Evolutionary conservation across 1,140 invertebrate genomes (phyloP), one percentile per base, ranked within the genome.

Genomic region (Drosophila tristis): DNA sequence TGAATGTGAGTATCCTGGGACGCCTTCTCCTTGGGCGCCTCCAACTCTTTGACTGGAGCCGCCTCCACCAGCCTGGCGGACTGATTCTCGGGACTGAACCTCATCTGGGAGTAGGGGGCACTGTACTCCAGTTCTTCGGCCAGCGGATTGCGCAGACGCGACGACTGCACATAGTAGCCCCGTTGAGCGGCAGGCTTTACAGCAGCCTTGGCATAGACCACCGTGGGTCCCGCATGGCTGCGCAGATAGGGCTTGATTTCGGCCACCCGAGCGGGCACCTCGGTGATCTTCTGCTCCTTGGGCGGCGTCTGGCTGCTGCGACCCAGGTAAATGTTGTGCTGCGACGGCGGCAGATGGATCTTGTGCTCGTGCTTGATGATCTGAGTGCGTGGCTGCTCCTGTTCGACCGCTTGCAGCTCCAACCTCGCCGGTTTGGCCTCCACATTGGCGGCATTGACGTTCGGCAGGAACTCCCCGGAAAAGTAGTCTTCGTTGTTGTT

Each of bases 301-400:
- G 76, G 68, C 8, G 78, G 74, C 5, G 68, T 29, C 43, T 78
- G 80, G 4, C 62, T 47, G 47, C 53, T 79, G 60, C 74, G 81
- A 1, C 78, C 77, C 35, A 91, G 11, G 35, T 91, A 91, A 7
- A 91, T 91, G 25, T 91, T 91, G 39, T 91, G 90, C 66, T 91
- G 90, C 4, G 90, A 87, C 7, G 90, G 82, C 8, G 90, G 86
- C 49, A 91, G 39, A 15, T 86, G 80, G n/a, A 91, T 90, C 50
- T 87, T 91, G 58, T 91, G 90, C 56, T 91, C 90, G 29, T 91
- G 90, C 62, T 90, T 91, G 23, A 91, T 91, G 45, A 91, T 80
- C 23, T 87, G 90, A 7, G 78, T 44, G 15, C 82, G 78, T 44
- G 61, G 67, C 23, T 56, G 65, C 25, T 70, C 50, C 49, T 65